Evolutionary conservation across 1,140 invertebrate genomes (phyloP).

Genomic region (Halesus radiatus): DNA sequence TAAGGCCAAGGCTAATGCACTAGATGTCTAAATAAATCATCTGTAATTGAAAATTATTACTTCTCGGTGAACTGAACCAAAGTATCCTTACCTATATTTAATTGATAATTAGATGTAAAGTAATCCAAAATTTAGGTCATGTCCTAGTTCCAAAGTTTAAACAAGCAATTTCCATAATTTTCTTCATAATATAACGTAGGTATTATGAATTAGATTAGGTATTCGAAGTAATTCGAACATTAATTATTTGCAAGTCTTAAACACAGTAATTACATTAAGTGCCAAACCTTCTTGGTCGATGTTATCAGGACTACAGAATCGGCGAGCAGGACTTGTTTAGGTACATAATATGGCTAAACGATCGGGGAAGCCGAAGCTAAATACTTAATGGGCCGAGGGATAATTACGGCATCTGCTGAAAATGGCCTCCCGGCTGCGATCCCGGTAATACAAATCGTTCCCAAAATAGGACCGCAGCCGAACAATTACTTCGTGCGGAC

Average conservation of each 20-base stretch:
- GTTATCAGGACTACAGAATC: constrained; percentile 46
- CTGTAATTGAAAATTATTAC: too few relatives aligned
- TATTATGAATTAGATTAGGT: too few relatives aligned
- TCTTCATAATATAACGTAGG: too few relatives aligned
- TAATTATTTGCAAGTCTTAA: constrained; percentile 20
- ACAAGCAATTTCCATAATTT: too few relatives aligned
- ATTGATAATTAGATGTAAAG: too few relatives aligned
- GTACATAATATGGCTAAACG: constrained; percentile 27
- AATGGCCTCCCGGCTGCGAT: constrained; percentile 50
- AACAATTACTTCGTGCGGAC: constrained; percentile 50
- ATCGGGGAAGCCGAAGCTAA: constrained; percentile 44
- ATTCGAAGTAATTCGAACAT: background rate
- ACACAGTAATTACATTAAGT: constrained; percentile 16
- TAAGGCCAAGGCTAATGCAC: too few relatives aligned
- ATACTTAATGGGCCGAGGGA: constrained; percentile 55
- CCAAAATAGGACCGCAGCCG: constrained; percentile 52
- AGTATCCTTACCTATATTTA: too few relatives aligned
- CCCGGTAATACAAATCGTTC: constrained; percentile 55
- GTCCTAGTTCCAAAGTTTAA: too few relatives aligned
- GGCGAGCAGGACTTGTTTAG: constrained; percentile 49
- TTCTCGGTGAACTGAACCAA: too few relatives aligned
- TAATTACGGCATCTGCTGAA: constrained; percentile 54
- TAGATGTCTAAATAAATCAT: too few relatives aligned
- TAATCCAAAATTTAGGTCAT: too few relatives aligned
- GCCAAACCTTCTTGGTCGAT: constrained; percentile 3